Conservation (phyloP, 2,888 invertebrate genomes). For the Macaria liturata region DNA sequence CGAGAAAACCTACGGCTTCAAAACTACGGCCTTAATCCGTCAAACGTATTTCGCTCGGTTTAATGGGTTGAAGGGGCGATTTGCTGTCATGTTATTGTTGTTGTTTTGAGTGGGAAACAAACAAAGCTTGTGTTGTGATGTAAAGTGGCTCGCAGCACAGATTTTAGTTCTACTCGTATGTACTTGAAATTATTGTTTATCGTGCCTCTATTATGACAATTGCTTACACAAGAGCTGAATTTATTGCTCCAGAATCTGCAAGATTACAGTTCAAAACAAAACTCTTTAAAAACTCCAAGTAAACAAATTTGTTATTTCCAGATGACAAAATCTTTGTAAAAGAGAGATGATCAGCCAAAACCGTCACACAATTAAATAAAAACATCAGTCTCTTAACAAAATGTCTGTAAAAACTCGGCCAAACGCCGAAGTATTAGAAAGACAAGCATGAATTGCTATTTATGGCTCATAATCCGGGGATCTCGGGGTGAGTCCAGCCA, state of each 20-base stretch:
- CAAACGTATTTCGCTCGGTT: conserved; percentile 39
- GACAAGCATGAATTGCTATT: conserved; percentile 64
- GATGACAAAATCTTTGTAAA: too few species aligned
- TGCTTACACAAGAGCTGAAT: too few species aligned
- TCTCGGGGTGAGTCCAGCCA: conserved; percentile 57
- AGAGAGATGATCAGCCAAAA: conserved; percentile 4
- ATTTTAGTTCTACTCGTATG: too few species aligned
- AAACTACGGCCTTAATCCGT: conserved; percentile 37
- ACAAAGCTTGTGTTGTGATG: background rate
- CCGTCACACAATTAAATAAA: conserved; percentile 9
- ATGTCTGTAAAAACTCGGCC: conserved; percentile 18
- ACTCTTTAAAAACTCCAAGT: too few species aligned
- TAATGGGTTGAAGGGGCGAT: conserved; percentile 25
- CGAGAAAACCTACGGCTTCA: conserved; percentile 35
- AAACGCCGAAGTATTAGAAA: conserved; percentile 33
- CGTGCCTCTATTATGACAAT: too few species aligned
- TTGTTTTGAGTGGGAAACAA: conserved; percentile 9
- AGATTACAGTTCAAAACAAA: too few species aligned
- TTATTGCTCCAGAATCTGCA: too few species aligned
- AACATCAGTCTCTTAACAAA: conserved; percentile 13
- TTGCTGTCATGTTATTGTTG: conserved; percentile 11
- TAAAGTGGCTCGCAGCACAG: too few species aligned
- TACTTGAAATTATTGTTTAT: too few species aligned
- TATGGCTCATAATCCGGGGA: conserved; percentile 69
- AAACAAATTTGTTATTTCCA: too few species aligned